phyloP scores from a whole-genome alignment of 2,113 vertebrate genomes.

The Bostrychus sinensis region DNA sequence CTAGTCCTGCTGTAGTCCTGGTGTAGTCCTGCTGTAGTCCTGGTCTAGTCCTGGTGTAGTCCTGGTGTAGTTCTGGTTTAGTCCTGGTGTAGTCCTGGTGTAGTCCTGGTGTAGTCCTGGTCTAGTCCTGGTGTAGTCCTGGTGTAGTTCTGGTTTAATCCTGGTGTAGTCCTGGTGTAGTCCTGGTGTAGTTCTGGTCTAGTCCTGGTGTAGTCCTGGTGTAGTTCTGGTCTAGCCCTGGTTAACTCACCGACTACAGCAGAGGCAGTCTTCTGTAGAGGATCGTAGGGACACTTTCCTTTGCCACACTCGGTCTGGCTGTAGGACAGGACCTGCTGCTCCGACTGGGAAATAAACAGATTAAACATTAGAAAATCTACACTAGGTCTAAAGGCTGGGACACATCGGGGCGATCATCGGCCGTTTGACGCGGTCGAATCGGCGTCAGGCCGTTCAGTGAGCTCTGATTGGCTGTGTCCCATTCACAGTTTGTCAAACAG shows the following conservation, averaged over 20 bases:
- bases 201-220: not conserved
- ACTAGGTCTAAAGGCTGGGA: too few species aligned
- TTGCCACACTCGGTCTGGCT: constrained; percentile 81
- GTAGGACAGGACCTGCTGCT: constrained; percentile 73
- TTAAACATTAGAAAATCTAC: not conserved
- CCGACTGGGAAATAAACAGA: constrained; percentile 63
- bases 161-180: not conserved
- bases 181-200: not conserved
- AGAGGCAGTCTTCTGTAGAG: constrained; percentile 80
- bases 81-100: not conserved
- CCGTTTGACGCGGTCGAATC: too few species aligned
- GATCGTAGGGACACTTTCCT: constrained; percentile 84
- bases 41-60: not conserved
- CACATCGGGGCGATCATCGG: too few species aligned
- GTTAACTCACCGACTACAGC: constrained; percentile 73
- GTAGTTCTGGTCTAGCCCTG: not conserved
- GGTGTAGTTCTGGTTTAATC: not conserved
- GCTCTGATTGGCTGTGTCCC: too few species aligned
- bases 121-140: not conserved
- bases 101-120: not conserved
- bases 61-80: not conserved
- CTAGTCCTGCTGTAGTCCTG: not conserved
- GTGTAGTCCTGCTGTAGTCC: too few species aligned
- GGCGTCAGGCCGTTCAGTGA: too few species aligned
- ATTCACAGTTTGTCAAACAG: too few species aligned